Conservation (phyloP, 2,113 vertebrate species). For the Ictalurus furcatus region DNA sequence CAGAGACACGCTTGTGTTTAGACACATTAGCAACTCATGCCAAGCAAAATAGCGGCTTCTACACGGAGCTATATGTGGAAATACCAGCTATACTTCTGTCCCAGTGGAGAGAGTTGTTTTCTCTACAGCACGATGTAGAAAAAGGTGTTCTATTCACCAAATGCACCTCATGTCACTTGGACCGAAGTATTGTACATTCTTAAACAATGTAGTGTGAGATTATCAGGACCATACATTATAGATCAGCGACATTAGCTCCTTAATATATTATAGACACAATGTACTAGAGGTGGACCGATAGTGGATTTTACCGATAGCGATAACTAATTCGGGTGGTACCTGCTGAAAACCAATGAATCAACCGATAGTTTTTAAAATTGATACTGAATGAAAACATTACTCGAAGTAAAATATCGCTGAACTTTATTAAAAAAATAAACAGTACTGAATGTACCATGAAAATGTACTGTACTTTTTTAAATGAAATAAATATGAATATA, state of each 20-base stretch:
- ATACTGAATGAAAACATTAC: too few relatives aligned
- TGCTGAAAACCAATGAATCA: too few relatives aligned
- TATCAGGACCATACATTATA: not conserved
- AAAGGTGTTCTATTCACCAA: not conserved
- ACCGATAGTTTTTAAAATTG: too few relatives aligned
- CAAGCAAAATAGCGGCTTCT: not conserved
- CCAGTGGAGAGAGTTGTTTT: not conserved
- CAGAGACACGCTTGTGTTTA: not conserved
- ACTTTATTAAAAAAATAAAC: too few relatives aligned
- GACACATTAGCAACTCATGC: not conserved
- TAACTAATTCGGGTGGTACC: too few relatives aligned
- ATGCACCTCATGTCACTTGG: not conserved
- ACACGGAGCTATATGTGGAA: not conserved
- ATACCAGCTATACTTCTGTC: not conserved
- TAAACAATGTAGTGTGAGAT: not conserved
- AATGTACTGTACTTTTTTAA: too few relatives aligned
- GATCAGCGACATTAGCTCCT: not conserved
- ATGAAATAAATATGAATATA: too few relatives aligned
- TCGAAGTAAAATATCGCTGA: too few relatives aligned
- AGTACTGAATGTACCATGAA: too few relatives aligned
- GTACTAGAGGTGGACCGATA: too few relatives aligned
- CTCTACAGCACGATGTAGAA: not conserved
- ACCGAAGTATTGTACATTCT: not conserved
- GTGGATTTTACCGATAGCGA: too few relatives aligned
- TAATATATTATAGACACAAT: not conserved